Percentiles rank a stretch among this genome's conserved stretches.
These are phyloP conservation scores for Epinephelus fuscoguttatus DNA, from an alignment of 2,113 vertebrate genomes.

Conservation along the genomic window DNA sequence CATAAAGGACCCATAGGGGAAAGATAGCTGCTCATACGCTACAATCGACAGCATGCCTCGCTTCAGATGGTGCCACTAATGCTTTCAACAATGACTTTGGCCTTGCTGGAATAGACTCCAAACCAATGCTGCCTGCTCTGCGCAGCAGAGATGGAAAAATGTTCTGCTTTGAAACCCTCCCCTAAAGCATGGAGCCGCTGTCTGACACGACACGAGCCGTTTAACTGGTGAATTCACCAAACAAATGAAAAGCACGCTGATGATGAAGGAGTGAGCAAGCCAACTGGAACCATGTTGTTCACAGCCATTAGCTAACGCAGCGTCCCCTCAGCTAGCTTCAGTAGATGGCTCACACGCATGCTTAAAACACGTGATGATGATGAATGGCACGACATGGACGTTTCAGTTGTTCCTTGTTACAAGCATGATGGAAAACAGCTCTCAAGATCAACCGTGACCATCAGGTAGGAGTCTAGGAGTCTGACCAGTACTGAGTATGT, in stretches of 20 bases:
- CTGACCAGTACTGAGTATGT: not conserved
- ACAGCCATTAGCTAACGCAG: slow-evolving; percentile 50
- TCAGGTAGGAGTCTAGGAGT: not conserved
- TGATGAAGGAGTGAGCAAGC: slow-evolving; percentile 61
- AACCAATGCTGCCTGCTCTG: not conserved
- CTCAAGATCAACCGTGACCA: not conserved
- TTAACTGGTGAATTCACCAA: slow-evolving; percentile 61
- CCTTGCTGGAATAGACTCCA: slow-evolving; percentile 59
- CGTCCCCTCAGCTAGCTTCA: slow-evolving; percentile 7
- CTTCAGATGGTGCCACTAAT: slow-evolving; percentile 44
- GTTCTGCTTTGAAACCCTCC: slow-evolving; percentile 43
- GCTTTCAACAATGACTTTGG: slow-evolving; percentile 70
- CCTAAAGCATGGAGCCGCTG: slow-evolving; percentile 51
- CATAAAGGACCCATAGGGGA: slow-evolving; percentile 43
- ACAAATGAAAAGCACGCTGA: slow-evolving; percentile 55
- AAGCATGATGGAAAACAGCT: slow-evolving; percentile 18
- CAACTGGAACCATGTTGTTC: slow-evolving; percentile 54
- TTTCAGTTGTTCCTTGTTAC: slow-evolving; percentile 24
- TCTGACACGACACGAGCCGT: slow-evolving; percentile 55
- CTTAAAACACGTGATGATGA: slow-evolving; percentile 38
- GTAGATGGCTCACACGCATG: not conserved
- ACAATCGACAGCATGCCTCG: slow-evolving; percentile 49
- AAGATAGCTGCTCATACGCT: slow-evolving; percentile 58
- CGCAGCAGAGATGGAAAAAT: slow-evolving; percentile 45
- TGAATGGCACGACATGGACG: slow-evolving; percentile 24